A percentile compares a stretch with the other conserved stretches of the same genome.
Conservation (phyloP, 2,888 invertebrate genomes). For the Amorpha juglandis region DNA sequence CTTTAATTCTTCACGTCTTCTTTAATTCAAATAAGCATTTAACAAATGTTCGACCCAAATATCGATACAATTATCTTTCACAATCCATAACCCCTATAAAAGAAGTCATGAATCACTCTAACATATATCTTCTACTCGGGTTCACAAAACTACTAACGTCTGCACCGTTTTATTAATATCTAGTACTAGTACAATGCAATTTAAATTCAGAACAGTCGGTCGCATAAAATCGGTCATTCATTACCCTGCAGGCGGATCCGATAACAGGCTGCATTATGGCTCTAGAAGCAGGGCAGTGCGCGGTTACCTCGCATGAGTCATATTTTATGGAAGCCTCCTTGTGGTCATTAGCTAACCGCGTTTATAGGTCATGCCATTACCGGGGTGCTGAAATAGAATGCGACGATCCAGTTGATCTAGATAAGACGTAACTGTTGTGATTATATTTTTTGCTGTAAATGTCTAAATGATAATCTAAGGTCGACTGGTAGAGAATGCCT, state of each 20-base stretch:
- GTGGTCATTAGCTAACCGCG: constrained; percentile 47
- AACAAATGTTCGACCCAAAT: neutral
- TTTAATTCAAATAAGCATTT: too few species aligned
- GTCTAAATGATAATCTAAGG: neutral
- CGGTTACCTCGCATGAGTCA: constrained; percentile 42
- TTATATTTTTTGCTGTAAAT: neutral
- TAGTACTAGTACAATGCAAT: constrained; percentile 32
- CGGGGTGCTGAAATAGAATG: constrained; percentile 32
- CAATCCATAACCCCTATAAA: neutral
- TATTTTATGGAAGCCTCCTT: constrained; percentile 43
- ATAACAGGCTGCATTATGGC: constrained; percentile 55
- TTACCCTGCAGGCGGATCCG: constrained; percentile 46
- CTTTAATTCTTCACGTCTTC: too few species aligned
- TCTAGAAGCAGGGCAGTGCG: constrained; percentile 37
- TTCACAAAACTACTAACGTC: constrained; percentile 19
- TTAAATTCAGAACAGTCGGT: constrained; percentile 46
- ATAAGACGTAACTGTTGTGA: neutral
- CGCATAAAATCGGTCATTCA: constrained; percentile 48
- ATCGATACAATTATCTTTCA: neutral
- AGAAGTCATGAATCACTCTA: neutral
- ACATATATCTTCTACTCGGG: constrained; percentile 12
- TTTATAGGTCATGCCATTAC: constrained; percentile 42
- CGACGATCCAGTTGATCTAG: neutral
- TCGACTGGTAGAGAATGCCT: too few species aligned
- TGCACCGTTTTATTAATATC: constrained; percentile 20